These are phyloP conservation scores for Lycaena phlaeas DNA, from an alignment of 2,888 invertebrate genomes.

Conservation along the genomic window DNA sequence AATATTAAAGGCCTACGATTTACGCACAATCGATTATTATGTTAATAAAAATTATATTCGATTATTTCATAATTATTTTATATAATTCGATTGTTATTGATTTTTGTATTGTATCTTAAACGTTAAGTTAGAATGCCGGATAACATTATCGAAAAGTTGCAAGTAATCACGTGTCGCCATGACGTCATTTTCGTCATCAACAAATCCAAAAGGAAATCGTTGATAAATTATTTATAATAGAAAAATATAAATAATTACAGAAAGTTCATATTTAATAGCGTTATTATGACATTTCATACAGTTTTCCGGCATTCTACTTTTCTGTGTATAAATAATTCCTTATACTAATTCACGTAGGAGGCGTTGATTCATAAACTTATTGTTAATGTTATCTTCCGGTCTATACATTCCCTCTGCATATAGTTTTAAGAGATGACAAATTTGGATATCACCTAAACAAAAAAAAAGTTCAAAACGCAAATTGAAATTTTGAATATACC, in stretches of 20 bases:
- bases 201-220: too few species aligned
- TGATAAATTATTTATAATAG: too few species aligned
- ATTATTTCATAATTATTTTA: too few species aligned
- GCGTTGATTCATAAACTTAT: not conserved
- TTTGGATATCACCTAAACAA: constrained; percentile 30
- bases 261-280: too few species aligned
- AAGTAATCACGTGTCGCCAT: too few species aligned
- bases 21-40: constrained; percentile 50
- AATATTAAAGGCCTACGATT: constrained; percentile 55
- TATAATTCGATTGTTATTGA: not conserved
- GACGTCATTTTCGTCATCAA: too few species aligned
- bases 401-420: constrained; percentile 54
- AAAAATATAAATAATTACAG: too few species aligned
- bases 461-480: constrained; percentile 54
- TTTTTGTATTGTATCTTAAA: not conserved
- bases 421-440: constrained; percentile 31
- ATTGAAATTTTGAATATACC: constrained; percentile 48
- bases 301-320: not conserved
- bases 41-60: constrained; percentile 9
- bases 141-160: too few species aligned
- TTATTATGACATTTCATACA: too few species aligned
- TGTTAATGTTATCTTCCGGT: constrained; percentile 41
- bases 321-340: not conserved
- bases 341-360: not conserved
- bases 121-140: too few species aligned